A percentile compares a stretch with the other conserved stretches of the same genome.
Conservation (phyloP, 2,888 invertebrate genomes). For the Leucoma salicis region DNA sequence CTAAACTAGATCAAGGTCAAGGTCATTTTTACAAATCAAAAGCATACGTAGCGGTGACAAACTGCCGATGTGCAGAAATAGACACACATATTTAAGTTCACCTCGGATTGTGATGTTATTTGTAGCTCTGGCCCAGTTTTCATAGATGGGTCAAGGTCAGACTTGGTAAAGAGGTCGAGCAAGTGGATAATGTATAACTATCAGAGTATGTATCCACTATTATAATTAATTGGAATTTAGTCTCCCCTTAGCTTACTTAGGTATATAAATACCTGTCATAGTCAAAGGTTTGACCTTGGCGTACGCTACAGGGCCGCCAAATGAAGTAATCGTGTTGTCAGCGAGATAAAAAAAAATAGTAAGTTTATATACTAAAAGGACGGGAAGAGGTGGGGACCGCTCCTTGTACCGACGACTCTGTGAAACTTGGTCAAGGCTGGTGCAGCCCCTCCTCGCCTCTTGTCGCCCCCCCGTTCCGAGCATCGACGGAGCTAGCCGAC, state of each 20-base stretch:
- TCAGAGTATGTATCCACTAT: slow-evolving; percentile 10
- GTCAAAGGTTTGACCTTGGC: slow-evolving; percentile 54
- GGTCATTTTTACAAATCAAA: slow-evolving; percentile 81
- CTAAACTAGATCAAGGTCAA: slow-evolving; percentile 81
- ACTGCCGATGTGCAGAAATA: slow-evolving; percentile 66
- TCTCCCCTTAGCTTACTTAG: slow-evolving; percentile 1
- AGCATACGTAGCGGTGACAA: slow-evolving; percentile 68
- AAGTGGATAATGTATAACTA: slow-evolving; percentile 25
- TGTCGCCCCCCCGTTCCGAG: slow-evolving; percentile 45
- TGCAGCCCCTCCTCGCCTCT: slow-evolving; percentile 52
- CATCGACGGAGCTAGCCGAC: slow-evolving; percentile 59
- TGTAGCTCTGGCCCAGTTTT: slow-evolving; percentile 65
- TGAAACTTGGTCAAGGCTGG: slow-evolving; percentile 82
- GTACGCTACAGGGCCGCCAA: slow-evolving; percentile 54
- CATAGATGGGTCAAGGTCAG: slow-evolving; percentile 75
- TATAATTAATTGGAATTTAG: not conserved
- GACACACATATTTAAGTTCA: slow-evolving; percentile 61
- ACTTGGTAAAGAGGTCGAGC: slow-evolving; percentile 53
- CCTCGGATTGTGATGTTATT: slow-evolving; percentile 70
- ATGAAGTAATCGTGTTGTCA: slow-evolving; percentile 70
- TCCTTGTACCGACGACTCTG: slow-evolving; percentile 78
- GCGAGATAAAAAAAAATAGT: slow-evolving; percentile 62
- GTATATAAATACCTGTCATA: slow-evolving; percentile 23
- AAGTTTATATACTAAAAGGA: slow-evolving; percentile 68
- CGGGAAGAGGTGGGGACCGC: slow-evolving; percentile 79